Conservation (phyloP, 2,888 invertebrate species). For the Leptarthrus brevirostris region DNA sequence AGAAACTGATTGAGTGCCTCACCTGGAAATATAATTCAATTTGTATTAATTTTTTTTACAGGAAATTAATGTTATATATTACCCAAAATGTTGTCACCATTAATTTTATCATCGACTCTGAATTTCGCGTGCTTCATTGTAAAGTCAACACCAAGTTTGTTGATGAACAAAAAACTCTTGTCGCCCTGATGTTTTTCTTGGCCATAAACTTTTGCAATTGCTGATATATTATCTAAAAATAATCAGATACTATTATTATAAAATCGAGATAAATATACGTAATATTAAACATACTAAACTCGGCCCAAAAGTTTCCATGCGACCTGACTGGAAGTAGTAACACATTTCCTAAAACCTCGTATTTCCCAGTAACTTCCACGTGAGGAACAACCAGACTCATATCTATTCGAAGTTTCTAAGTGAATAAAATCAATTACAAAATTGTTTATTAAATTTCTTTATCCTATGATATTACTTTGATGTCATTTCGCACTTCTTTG, state of each 20-base stretch:
- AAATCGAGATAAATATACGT: too few relatives aligned
- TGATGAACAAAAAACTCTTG: slow-evolving; percentile 76
- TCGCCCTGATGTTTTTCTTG: slow-evolving; percentile 73
- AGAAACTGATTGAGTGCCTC: slow-evolving; percentile 87
- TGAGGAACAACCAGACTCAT: slow-evolving; percentile 73
- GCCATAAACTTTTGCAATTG: slow-evolving; percentile 77
- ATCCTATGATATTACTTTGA: slow-evolving; percentile 52
- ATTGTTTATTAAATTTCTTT: background rate
- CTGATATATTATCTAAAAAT: slow-evolving; percentile 73
- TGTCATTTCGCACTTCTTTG: slow-evolving; percentile 74
- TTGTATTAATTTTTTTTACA: background rate
- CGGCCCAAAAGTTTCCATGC: slow-evolving; percentile 84
- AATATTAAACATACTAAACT: slow-evolving; percentile 76
- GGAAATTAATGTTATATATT: slow-evolving; percentile 57
- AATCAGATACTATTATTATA: too few relatives aligned
- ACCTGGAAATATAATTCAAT: slow-evolving; percentile 67
- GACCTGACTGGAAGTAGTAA: slow-evolving; percentile 82
- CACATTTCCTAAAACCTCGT: slow-evolving; percentile 82
- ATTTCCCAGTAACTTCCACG: slow-evolving; percentile 79
- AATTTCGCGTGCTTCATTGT: slow-evolving; percentile 77
- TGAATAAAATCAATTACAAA: background rate
- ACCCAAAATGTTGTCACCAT: slow-evolving; percentile 82
- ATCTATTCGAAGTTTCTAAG: slow-evolving; percentile 72
- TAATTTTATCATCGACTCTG: slow-evolving; percentile 77
- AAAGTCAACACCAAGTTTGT: slow-evolving; percentile 77